These are phyloP conservation scores for Crocidura indochinensis DNA, from an alignment of 2,797 vertebrate species.

Conservation along the genomic window DNA sequence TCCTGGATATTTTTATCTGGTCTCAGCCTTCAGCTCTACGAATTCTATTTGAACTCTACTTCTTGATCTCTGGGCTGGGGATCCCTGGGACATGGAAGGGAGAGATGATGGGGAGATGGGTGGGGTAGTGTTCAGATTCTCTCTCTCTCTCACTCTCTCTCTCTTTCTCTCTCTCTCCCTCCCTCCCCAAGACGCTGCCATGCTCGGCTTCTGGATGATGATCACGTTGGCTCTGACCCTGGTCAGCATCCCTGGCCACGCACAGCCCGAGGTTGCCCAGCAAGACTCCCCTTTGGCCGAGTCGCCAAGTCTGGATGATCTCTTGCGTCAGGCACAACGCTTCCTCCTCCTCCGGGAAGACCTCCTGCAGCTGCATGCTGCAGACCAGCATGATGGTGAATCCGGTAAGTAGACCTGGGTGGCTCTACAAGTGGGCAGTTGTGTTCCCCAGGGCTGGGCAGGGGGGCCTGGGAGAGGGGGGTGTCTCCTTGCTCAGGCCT, in stretches of 20 bases:
- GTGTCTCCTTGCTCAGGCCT: too few species aligned
- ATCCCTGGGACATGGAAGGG: too few species aligned
- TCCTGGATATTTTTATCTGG: too few species aligned
- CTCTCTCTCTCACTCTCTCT: too few species aligned
- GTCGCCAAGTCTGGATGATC: background rate
- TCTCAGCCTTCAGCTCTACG: too few species aligned
- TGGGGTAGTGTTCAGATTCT: too few species aligned
- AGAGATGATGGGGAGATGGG: too few species aligned
- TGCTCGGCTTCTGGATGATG: conserved; percentile 71
- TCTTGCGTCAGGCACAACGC: conserved; percentile 40
- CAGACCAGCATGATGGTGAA: background rate
- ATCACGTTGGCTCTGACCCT: conserved; percentile 60
- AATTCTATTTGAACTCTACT: too few species aligned
- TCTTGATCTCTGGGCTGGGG: too few species aligned
- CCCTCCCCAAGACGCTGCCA: conserved; percentile 46
- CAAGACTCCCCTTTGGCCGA: background rate
- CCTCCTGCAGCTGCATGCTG: conserved; percentile 40
- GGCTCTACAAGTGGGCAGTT: too few species aligned
- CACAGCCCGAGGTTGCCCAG: conserved; percentile 25
- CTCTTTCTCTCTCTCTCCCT: too few species aligned
- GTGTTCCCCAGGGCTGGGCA: too few species aligned
- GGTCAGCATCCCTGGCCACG: background rate
- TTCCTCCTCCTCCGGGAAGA: conserved; percentile 68
- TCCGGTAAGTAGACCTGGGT: conserved; percentile 61
- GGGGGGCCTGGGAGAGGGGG: background rate